Percentiles rank a stretch among this genome's conserved stretches.
These are phyloP conservation scores for Nesogale talazaci DNA, from an alignment of 2,113 vertebrate species.

Conservation along the genomic window DNA sequence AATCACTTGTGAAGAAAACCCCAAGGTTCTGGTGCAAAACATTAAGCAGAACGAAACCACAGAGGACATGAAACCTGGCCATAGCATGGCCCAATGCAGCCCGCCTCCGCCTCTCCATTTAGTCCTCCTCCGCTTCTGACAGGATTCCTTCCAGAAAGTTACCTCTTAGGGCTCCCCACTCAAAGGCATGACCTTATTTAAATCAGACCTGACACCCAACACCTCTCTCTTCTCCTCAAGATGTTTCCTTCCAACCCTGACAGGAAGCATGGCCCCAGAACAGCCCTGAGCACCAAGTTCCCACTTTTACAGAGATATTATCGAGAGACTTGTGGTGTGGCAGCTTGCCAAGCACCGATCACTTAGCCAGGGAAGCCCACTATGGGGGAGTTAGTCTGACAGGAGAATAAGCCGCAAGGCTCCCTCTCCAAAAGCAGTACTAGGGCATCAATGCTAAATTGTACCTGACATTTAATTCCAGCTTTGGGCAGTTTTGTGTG, in stretches of 20 bases:
- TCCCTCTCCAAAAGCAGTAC: constrained; percentile 76
- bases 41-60: not conserved
- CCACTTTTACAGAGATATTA: constrained; percentile 82
- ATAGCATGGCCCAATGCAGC: not conserved
- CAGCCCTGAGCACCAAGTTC: constrained; percentile 85
- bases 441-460: constrained; percentile 81
- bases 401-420: constrained; percentile 74
- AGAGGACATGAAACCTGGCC: not conserved
- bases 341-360: constrained; percentile 83
- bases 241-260: constrained; percentile 84
- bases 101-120: not conserved
- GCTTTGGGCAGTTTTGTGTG: constrained; percentile 69
- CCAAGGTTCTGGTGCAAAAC: not conserved
- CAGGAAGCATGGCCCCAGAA: constrained; percentile 83
- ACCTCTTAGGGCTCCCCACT: not conserved
- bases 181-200: constrained; percentile 58
- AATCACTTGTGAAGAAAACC: not conserved
- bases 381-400: constrained; percentile 82
- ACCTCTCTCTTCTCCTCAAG: constrained; percentile 84
- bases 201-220: constrained; percentile 86
- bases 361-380: constrained; percentile 77
- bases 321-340: constrained; percentile 85
- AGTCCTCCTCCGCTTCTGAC: not conserved
- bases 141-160: constrained; percentile 47
- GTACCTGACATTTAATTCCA: constrained; percentile 81